Base-by-base conservation (phyloP, 92 coral and sea anemone genomes). In the Hydrozoanthus gracilis region DNA sequence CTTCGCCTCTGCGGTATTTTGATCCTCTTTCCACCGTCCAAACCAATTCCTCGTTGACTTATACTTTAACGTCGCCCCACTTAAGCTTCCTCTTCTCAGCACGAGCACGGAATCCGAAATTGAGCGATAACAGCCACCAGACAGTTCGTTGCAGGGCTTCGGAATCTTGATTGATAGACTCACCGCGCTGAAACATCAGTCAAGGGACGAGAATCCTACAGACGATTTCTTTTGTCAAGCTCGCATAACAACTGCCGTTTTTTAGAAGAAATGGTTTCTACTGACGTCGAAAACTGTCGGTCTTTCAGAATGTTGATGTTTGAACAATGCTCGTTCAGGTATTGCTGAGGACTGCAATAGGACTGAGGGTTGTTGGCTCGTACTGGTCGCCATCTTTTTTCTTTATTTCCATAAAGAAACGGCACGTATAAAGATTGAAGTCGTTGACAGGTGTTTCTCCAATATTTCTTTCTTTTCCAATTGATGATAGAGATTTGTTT, bases 61-160 rank as follows among this genome's bases (percentile, higher is more conserved):
- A 64, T 16, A 92, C 86, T 16, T 46, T 44, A 27, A 92, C 73
- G 58, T 78, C 92, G 6, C 90, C 89, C 91, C 92, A 89, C 55
- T 82, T 58, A 2, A 92, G 87, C 50, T 74, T 67, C 82, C 89
- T 27, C 0, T 2, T 27, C 39, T 27, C 39, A 27, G 39, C 39
- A 27, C 39, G 39, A 27, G 39, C 39, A 39, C 88, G 47, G 82
- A 91, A 89, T 11, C 94, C 92, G 83, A 89, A 89, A 76, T 92
- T 90, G 14, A 92, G 84, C 27, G 89, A 82, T 15, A 89, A 54
- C 54, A 89, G 75, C 92, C 95, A 92, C 91, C 85, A 89, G 11
- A 86, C 79, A 7, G 92, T 92, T 11, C 89, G 55, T 68, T 92
- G 92, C 7, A 92, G 87, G 3, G 88, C 76, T 11, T 89, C 78